Evolutionary conservation across 2,797 vertebrate genomes (phyloP).

Genomic region (Lepus oiostolus): DNA sequence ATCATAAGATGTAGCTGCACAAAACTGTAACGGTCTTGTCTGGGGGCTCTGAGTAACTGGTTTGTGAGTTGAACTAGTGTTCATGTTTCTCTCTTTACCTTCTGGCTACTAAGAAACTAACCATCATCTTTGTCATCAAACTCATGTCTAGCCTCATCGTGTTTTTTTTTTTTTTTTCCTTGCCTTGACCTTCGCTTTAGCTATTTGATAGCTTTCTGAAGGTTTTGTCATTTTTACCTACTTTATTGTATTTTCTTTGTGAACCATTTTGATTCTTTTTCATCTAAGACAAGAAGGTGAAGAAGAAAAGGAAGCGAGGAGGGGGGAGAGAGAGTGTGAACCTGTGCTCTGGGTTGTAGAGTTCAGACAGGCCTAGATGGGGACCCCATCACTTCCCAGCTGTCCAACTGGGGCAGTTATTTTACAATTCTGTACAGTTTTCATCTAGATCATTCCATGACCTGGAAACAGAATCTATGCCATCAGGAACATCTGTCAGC

Average conservation of each 20-base stretch:
- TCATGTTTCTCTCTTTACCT: neutral
- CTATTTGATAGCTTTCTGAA: neutral
- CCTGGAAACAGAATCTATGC: neutral
- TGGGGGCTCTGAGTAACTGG: neutral
- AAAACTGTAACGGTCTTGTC: neutral
- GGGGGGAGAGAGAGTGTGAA: neutral
- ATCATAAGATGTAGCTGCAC: neutral
- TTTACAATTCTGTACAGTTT: neutral
- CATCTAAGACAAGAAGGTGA: neutral
- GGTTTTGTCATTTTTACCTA: neutral
- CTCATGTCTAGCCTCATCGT: neutral
- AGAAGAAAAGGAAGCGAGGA: neutral
- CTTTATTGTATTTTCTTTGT: neutral
- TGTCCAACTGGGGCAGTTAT: neutral
- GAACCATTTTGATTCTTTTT: slow-evolving; percentile 30
- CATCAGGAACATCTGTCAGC: neutral
- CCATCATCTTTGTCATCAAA: neutral
- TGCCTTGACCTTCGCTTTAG: neutral
- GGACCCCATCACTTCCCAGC: neutral
- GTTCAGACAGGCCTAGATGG: neutral
- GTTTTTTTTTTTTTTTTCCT: neutral
- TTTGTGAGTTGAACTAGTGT: neutral
- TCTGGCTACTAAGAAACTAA: neutral
- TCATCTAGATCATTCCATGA: neutral
- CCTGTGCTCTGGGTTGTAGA: neutral